Percentiles rank a stretch among this genome's conserved stretches.
These are phyloP conservation scores for Drosophila aldrichi DNA, from an alignment of 2,888 invertebrate genomes.

Conservation along the genomic window DNA sequence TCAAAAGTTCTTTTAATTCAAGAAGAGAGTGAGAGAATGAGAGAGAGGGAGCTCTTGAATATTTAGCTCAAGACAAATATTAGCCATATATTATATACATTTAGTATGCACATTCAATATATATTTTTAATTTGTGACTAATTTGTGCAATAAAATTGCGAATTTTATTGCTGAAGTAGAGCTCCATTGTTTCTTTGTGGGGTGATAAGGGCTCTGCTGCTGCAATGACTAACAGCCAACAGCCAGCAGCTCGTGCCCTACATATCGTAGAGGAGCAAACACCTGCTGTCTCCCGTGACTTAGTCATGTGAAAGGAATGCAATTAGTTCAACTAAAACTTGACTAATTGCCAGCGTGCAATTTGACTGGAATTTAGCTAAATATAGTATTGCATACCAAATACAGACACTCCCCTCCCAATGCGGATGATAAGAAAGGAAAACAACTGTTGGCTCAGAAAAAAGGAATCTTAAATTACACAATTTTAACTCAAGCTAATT, in stretches of 20 bases:
- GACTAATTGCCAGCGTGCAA: slow-evolving; percentile 36
- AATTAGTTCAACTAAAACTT: slow-evolving; percentile 43
- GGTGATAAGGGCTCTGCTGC: slow-evolving; percentile 5
- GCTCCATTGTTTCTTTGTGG: slow-evolving; percentile 10
- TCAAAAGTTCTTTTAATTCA: not conserved
- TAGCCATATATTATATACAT: not conserved
- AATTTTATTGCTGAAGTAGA: not conserved
- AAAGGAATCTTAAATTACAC: too few species aligned
- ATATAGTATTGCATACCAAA: not conserved
- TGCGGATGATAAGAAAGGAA: not conserved
- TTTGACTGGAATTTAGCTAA: slow-evolving; percentile 7
- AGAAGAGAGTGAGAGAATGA: not conserved
- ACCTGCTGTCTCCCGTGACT: slow-evolving; percentile 24
- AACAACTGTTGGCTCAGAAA: too few species aligned
- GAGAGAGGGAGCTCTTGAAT: too few species aligned
- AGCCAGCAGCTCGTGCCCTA: slow-evolving; percentile 2
- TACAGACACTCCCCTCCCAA: not conserved
- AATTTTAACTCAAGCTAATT: too few species aligned
- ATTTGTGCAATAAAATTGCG: not conserved
- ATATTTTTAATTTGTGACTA: slow-evolving; percentile 9
- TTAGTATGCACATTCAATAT: not conserved
- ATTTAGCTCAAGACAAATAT: not conserved
- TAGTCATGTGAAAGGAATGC: slow-evolving; percentile 44
- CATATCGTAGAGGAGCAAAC: slow-evolving; percentile 8
- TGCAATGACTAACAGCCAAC: slow-evolving; percentile 32